Evolutionary conservation across 2,797 vertebrate species (phyloP), one percentile per base, ranked within the genome.

Genomic region (Euphonia xanthogaster): DNA sequence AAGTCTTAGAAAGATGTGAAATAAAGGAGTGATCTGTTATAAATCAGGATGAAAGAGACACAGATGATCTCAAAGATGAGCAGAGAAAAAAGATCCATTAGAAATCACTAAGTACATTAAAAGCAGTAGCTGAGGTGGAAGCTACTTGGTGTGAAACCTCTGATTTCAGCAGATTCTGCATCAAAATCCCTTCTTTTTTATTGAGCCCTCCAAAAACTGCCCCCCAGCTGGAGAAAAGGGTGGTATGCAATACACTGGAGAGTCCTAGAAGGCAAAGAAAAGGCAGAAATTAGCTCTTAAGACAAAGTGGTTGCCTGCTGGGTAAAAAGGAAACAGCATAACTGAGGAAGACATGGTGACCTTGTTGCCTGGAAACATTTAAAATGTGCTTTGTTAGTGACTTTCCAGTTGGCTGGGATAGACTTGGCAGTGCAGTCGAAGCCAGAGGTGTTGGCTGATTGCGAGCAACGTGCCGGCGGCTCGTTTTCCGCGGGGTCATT

Each of bases 381-480:
- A 10, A 85, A 88, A 35, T 14, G 37, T 28, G 68, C 75, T 95
- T 94, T 93, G 75, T 85, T 67, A 80, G 53, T 50, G 84, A 50
- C 90, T 72, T 90, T 45, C 33, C 50, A n/a, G 79, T 78, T 84
- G 91, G 47, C 91, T 54, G 55, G 71, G 42, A 20, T 27, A 68
- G 62, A 35, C 39, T 60, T 88, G 75, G 90, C 82, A 95, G 72
- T 13, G 67, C 50, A n/a, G 50, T 12, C 10, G 35, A 83, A 40
- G 54, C 30, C 70, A 51, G 82, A 86, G 78, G 65, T 91, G 87
- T 8, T 66, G 79, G 74, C 14, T 55, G 57, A 77, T 65, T 22
- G 25, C 7, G 15, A 71, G 61, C 16, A 54, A 23, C 0, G 0
- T 3, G n/a, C 45, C 0, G 0, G 60, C 0, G 0, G 40, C 65